phyloP scores from a whole-genome alignment of 2,113 vertebrate genomes.

The Bungarus multicinctus region DNA sequence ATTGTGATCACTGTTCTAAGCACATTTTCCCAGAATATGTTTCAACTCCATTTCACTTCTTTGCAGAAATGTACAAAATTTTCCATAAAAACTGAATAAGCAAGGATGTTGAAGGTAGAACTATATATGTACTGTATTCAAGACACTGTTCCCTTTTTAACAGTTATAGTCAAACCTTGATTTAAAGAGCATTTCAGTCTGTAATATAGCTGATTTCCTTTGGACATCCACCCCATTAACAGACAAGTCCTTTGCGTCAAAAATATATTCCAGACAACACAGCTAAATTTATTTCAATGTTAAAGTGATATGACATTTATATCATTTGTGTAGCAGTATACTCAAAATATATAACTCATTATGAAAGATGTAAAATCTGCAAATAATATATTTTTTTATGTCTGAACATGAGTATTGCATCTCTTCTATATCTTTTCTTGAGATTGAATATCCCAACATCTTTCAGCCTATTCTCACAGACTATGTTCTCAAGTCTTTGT shows the following conservation, averaged over 20 bases:
- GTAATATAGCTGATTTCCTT: not conserved
- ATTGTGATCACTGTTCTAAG: not conserved
- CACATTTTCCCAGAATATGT: not conserved
- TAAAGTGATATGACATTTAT: not conserved
- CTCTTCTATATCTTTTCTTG: not conserved
- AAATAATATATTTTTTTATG: not conserved
- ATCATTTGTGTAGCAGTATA: not conserved
- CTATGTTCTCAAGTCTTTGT: not conserved
- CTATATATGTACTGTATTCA: not conserved
- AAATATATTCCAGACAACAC: not conserved
- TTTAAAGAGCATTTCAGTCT: not conserved
- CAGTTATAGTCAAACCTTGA: not conserved
- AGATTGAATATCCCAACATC: not conserved
- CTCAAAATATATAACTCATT: not conserved
- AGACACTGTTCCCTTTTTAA: not conserved
- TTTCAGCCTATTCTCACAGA: not conserved
- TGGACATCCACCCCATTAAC: not conserved
- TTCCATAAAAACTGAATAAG: not conserved
- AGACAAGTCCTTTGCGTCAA: not conserved
- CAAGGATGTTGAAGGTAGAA: not conserved
- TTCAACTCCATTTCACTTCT: not conserved
- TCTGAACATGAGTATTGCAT: not conserved
- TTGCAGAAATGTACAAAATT: not conserved
- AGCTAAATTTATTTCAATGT: not conserved
- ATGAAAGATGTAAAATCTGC: not conserved